Evolutionary conservation across 1,140 invertebrate species (phyloP).

Genomic region (Drosophila willistoni): DNA sequence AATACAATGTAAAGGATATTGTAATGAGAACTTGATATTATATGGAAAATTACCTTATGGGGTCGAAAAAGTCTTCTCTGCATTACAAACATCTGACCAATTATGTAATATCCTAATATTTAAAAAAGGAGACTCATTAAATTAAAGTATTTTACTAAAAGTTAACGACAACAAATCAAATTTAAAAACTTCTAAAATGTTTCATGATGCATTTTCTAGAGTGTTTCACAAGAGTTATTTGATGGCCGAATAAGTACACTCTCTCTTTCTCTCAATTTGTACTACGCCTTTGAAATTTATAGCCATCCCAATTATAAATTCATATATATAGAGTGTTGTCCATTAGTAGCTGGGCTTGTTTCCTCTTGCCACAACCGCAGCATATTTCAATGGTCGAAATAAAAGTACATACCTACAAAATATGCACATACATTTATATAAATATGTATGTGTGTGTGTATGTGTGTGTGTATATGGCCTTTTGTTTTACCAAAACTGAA

Average conservation of each 20-base stretch:
- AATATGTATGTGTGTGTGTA: background rate
- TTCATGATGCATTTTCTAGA: background rate
- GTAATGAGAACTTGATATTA: too few species aligned
- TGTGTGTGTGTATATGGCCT: background rate
- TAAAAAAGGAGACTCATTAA: too few species aligned
- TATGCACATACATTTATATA: background rate
- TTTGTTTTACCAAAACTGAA: conserved; percentile 8
- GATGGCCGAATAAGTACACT: background rate
- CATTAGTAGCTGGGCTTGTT: background rate
- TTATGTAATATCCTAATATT: too few species aligned
- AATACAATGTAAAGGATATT: too few species aligned
- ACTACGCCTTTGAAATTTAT: background rate
- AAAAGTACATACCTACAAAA: background rate
- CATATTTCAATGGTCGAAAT: background rate
- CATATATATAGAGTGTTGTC: conserved; percentile 13
- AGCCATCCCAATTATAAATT: conserved; percentile 1
- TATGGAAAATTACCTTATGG: too few species aligned
- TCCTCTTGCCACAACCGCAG: conserved; percentile 1
- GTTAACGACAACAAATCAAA: too few species aligned
- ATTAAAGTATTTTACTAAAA: too few species aligned
- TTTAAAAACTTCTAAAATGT: too few species aligned
- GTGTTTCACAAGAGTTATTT: background rate
- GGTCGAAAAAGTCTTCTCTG: too few species aligned
- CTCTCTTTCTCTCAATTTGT: background rate
- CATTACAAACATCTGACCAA: too few species aligned